These are phyloP conservation scores for Chroicocephalus ridibundus DNA, from an alignment of 2,113 vertebrate genomes.

Conservation along the genomic window DNA sequence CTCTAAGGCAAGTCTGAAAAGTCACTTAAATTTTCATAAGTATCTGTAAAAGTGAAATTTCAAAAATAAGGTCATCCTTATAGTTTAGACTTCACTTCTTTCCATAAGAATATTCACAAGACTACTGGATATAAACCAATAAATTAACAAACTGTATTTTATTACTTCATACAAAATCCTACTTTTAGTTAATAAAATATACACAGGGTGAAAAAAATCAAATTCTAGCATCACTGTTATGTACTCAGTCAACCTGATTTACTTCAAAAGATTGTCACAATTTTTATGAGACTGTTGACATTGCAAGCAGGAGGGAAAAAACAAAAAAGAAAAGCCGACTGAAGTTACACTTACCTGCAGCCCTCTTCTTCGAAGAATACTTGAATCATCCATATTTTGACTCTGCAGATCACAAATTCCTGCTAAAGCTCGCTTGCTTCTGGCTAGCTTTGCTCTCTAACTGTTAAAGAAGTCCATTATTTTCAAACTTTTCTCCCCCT, in stretches of 20 bases:
- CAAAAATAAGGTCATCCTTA: background rate
- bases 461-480: conserved; percentile 56
- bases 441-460: conserved; percentile 38
- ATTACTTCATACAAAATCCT: background rate
- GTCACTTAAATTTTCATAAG: background rate
- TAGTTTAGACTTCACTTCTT: background rate
- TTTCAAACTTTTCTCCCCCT: conserved; percentile 49
- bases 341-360: conserved; percentile 79
- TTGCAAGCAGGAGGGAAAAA: background rate
- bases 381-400: conserved; percentile 79
- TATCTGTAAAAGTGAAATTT: background rate
- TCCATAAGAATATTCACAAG: background rate
- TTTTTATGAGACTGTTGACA: background rate
- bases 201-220: background rate
- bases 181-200: background rate
- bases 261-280: background rate
- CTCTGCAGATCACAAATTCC: conserved; percentile 44
- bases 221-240: background rate
- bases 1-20: background rate
- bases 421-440: conserved; percentile 20
- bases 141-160: background rate
- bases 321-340: background rate
- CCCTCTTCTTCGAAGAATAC: conserved; percentile 80
- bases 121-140: background rate
- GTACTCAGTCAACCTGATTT: background rate